Evolutionary conservation across 2,888 invertebrate species (phyloP).

Genomic region (Sisyra terminalis): DNA sequence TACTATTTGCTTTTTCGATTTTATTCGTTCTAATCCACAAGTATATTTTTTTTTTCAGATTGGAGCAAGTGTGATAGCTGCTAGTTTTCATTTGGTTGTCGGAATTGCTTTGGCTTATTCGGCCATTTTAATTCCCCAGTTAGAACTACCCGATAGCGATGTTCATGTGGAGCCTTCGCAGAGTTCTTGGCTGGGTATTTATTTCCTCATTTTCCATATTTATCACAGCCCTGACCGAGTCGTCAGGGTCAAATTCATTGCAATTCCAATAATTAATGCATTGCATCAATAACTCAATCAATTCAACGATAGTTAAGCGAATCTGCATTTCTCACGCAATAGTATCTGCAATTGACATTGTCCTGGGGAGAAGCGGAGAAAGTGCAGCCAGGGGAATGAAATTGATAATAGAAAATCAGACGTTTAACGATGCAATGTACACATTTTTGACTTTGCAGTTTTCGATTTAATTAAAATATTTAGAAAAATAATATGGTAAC

Average conservation of each 20-base stretch:
- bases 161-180: constrained; percentile 23
- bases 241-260: neutral
- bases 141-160: constrained; percentile 23
- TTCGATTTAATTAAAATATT: too few species aligned
- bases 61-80: constrained; percentile 32
- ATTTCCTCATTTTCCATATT: neutral
- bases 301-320: neutral
- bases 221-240: neutral
- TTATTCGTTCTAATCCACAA: too few species aligned
- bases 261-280: neutral
- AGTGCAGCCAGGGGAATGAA: too few species aligned
- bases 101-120: constrained; percentile 40
- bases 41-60: constrained; percentile 26
- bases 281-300: neutral
- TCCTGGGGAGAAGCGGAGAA: too few species aligned
- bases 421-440: too few species aligned
- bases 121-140: constrained; percentile 35
- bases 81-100: constrained; percentile 39
- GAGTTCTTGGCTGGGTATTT: constrained; percentile 35
- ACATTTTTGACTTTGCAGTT: too few species aligned
- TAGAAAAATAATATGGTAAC: too few species aligned
- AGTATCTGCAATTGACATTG: too few species aligned
- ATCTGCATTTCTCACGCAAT: neutral
- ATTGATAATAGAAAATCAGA: too few species aligned
- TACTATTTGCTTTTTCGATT: too few species aligned